Percentiles rank a stretch among this genome's conserved stretches.
Conservation (phyloP, 1,140 invertebrate genomes). For the Magallana angulata region DNA sequence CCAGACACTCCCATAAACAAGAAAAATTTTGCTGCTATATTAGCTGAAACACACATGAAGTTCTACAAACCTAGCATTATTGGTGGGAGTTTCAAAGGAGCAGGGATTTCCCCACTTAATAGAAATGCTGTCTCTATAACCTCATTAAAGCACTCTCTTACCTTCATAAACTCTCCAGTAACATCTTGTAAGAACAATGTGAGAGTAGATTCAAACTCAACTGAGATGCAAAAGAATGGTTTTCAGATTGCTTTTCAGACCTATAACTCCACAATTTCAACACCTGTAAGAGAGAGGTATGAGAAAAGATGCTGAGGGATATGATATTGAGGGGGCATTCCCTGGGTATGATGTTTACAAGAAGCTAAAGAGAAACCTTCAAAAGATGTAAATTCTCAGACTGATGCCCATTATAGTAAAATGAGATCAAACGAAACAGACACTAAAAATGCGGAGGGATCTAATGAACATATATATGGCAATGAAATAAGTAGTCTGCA, state of each 20-base stretch:
- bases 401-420: neutral
- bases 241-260: neutral
- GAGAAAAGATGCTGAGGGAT: neutral
- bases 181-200: neutral
- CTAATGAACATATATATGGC: no score
- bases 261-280: neutral
- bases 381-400: neutral
- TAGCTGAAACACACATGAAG: conserved; percentile 46
- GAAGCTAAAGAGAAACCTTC: conserved; percentile 12
- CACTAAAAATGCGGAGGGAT: no score
- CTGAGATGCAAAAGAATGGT: no score
- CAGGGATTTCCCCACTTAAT: conserved; percentile 13
- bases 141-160: neutral
- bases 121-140: neutral
- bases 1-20: conserved; percentile 52
- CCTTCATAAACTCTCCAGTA: neutral
- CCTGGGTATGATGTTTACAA: conserved; percentile 35
- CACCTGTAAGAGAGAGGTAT: conserved; percentile 11
- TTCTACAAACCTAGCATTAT: conserved; percentile 59
- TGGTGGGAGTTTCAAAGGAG: neutral
- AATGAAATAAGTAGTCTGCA: neutral
- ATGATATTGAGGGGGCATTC: neutral
- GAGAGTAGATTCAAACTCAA: neutral
- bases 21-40: conserved; percentile 57
- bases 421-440: neutral